Evolutionary conservation across 2,113 vertebrate species (phyloP), one percentile per base, ranked within the genome.

Genomic region (Barnardius zonarius): DNA sequence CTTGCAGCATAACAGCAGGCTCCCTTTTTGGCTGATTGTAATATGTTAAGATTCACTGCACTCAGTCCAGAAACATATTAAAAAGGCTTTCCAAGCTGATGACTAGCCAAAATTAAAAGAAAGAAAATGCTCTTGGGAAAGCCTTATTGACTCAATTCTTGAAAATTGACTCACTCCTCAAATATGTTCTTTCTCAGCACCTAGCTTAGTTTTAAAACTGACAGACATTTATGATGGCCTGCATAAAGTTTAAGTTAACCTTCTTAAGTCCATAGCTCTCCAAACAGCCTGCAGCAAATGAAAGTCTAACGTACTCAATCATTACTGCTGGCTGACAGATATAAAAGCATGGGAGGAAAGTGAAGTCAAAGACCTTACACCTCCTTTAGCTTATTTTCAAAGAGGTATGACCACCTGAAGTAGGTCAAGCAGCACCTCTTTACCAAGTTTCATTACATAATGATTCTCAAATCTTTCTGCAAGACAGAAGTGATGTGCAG

Each of bases 31-130:
- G 22, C 46, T 70, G 17, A 33, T 59, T 37, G 12, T 27, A 85
- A 3, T 39, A 86, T 4, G 39, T 15, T 49, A 59, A 88, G n/a
- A 90, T 70, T 16, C 57, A 86, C 18, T 33, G 37, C 49, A 59
- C 66, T 92, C 31, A 51, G 72, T 57, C 39, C 78, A 96, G 75
- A 80, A 92, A 48, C 33, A 46, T 22, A 64, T 61, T 83, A 66
- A 88, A 91, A 90, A 66, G 7, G 27, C 49, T 86, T 92, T 90
- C 68, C 83, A 95, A 90, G 83, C 78, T 20, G 88, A 93, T 77
- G 93, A 74, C 41, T 68, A 77, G 63, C 82, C 79, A 92, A 49
- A 91, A 88, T 13, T 14, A 73, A 33, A 88, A 49, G 44, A 83
- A 63, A 83, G 10, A 95, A 83, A 95, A 77, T 14, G 41, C 54